Evolutionary conservation across 2,797 vertebrate species (phyloP).

Genomic region (Clamator glandarius): DNA sequence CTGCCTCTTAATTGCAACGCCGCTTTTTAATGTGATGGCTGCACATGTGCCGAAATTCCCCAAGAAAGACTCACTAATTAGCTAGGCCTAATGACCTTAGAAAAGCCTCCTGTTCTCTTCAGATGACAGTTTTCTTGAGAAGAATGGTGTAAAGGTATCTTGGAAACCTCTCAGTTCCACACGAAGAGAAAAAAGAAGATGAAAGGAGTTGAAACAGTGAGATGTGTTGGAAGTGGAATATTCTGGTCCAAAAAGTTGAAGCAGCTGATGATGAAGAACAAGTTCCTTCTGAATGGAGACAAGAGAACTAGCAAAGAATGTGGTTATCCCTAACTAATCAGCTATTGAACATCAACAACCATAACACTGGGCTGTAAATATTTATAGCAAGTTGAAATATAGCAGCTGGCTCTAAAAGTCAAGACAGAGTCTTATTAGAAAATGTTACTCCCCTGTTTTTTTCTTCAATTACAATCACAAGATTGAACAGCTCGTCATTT

Average conservation of each 20-base stretch:
- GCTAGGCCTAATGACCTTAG: conserved; percentile 3
- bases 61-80: conserved; percentile 27
- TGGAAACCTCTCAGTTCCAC: neutral
- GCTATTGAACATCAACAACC: neutral
- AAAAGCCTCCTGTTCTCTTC: neutral
- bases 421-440: neutral
- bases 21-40: neutral
- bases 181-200: neutral
- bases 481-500: neutral
- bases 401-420: neutral
- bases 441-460: neutral
- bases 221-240: neutral
- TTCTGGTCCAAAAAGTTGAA: neutral
- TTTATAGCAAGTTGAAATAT: neutral
- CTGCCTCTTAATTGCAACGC: conserved; percentile 22
- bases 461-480: neutral
- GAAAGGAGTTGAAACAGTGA: neutral
- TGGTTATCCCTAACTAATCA: neutral
- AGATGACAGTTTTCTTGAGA: neutral
- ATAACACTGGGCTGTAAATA: neutral
- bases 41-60: conserved; percentile 15
- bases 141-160: neutral
- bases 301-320: neutral
- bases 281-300: neutral
- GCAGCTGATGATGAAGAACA: neutral